Conservation (phyloP, 2,113 vertebrate genomes). For the Scolopax mira region DNA sequence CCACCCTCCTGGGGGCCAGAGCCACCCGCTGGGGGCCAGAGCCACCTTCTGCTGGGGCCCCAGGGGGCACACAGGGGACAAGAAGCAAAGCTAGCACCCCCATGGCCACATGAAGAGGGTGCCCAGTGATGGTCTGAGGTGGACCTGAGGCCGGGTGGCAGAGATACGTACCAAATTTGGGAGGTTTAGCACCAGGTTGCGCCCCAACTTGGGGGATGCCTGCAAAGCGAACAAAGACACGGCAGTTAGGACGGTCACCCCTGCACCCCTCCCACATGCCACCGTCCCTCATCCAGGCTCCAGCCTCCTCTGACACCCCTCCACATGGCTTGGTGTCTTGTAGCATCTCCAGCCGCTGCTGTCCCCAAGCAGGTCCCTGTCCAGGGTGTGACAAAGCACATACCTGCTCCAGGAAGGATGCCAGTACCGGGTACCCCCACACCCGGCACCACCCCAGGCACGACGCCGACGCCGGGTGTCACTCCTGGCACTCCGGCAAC, state of each 20-base stretch:
- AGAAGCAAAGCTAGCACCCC: background rate
- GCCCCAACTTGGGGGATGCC: constrained; percentile 70
- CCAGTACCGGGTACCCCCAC: constrained; percentile 44
- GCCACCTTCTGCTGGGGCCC: accelerated
- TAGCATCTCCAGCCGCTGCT: background rate
- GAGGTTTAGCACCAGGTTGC: constrained; percentile 70
- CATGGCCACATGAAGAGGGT: background rate
- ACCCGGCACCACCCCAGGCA: constrained; percentile 38
- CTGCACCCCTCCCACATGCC: accelerated
- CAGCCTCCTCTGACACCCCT: background rate
- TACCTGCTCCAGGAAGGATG: constrained; percentile 53
- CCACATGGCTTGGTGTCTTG: accelerated
- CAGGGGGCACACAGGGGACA: accelerated
- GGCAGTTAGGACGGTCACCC: accelerated
- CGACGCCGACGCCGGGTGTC: background rate
- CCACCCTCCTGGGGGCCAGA: accelerated
- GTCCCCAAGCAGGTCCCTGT: background rate
- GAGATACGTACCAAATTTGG: constrained; percentile 68
- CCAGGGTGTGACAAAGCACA: accelerated
- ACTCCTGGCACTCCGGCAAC: background rate
- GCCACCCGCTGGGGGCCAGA: background rate
- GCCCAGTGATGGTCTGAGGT: accelerated
- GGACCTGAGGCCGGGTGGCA: background rate
- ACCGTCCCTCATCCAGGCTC: accelerated
- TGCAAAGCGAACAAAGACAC: background rate